Evolutionary conservation across 2,888 invertebrate genomes (phyloP).

Genomic region (Koerneria pararmatus): DNA sequence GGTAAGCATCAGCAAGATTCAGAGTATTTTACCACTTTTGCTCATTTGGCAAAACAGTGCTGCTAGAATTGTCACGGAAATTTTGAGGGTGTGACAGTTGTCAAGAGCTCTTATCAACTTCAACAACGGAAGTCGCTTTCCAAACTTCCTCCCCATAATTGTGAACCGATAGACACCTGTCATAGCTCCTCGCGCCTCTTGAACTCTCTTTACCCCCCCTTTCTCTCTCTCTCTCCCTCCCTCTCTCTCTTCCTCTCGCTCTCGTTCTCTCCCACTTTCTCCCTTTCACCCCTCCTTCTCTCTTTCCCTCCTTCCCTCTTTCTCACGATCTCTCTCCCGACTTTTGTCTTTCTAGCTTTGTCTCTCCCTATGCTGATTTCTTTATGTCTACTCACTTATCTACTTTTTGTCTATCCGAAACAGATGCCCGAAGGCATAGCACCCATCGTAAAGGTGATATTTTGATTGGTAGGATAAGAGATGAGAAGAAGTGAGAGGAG

Average conservation of each 20-base stretch:
- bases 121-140: too few species aligned
- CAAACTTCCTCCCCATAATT: too few species aligned
- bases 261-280: background rate
- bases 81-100: too few species aligned
- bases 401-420: background rate
- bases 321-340: background rate
- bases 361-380: background rate
- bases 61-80: too few species aligned
- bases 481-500: too few species aligned
- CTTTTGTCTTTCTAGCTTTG: background rate
- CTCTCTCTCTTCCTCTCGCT: background rate
- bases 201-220: background rate
- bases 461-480: too few species aligned
- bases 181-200: too few species aligned
- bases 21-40: too few species aligned
- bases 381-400: background rate
- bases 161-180: too few species aligned
- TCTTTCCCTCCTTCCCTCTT: slow-evolving; percentile 7
- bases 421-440: background rate
- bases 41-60: too few species aligned
- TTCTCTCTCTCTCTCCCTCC: background rate
- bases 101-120: too few species aligned
- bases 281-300: background rate
- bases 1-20: too few species aligned
- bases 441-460: slow-evolving; percentile 12